Conservation (phyloP, 2,113 vertebrate genomes). For the Dromas ardeola region DNA sequence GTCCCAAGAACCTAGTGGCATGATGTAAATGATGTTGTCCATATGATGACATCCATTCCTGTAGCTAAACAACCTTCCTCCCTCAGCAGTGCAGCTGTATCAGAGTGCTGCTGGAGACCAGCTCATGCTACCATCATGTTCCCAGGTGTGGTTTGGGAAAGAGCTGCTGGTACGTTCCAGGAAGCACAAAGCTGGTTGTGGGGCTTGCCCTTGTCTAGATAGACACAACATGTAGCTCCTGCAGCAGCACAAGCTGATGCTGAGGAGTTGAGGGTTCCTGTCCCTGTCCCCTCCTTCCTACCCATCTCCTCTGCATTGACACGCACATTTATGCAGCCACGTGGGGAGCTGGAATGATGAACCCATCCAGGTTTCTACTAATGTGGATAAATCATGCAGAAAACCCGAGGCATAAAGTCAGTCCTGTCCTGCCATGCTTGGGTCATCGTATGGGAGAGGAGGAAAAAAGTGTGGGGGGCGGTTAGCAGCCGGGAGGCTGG, state of each 20-base stretch:
- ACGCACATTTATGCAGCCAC: not conserved
- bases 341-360: not conserved
- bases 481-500: not conserved
- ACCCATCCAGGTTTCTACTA: not conserved
- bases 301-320: not conserved
- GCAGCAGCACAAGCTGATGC: not conserved
- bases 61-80: not conserved
- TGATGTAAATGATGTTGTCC: not conserved
- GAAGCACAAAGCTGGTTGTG: not conserved
- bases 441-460: not conserved
- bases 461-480: not conserved
- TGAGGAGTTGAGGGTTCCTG: not conserved
- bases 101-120: not conserved
- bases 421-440: not conserved
- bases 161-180: fast-evolving
- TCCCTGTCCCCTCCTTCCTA: not conserved
- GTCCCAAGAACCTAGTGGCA: not conserved
- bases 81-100: not conserved
- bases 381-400: not conserved
- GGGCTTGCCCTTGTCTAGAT: not conserved
- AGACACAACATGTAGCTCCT: not conserved
- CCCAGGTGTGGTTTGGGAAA: not conserved
- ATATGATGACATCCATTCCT: not conserved
- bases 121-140: not conserved
- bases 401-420: not conserved